Conservation (phyloP, 1,140 invertebrate species). For the Lepidurus packardi region DNA sequence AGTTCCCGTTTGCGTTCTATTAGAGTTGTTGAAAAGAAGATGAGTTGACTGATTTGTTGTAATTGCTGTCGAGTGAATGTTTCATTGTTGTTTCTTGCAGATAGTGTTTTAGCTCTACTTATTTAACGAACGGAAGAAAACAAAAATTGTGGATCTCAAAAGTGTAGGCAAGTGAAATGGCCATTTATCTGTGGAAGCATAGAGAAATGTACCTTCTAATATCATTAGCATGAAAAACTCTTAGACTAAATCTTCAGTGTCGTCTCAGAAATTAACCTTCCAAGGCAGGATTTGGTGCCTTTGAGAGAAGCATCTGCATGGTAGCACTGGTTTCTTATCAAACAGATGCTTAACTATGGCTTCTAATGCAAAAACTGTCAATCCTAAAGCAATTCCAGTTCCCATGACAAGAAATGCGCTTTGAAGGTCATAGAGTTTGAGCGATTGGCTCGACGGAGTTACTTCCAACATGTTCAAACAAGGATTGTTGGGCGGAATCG, state of each 20-base stretch:
- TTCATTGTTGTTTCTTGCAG: not conserved
- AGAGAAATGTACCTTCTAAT: no score
- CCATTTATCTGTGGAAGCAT: no score
- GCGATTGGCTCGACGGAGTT: not conserved
- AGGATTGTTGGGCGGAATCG: not conserved
- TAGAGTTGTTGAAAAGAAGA: not conserved
- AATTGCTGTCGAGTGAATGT: not conserved
- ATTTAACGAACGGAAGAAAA: not conserved
- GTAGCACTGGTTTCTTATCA: not conserved
- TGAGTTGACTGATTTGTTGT: not conserved
- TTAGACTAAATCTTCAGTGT: not conserved
- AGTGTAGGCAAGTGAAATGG: no score
- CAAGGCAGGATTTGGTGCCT: not conserved
- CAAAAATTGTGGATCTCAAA: not conserved
- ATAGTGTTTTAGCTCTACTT: not conserved
- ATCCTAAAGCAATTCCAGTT: not conserved
- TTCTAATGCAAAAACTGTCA: conserved; percentile 21
- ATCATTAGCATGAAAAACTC: not conserved
- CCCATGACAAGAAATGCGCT: conserved; percentile 22
- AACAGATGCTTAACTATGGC: not conserved
- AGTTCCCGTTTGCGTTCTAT: not conserved
- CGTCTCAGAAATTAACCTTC: not conserved
- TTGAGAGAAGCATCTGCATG: not conserved
- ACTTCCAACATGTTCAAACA: conserved; percentile 20
- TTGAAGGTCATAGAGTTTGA: not conserved